These are phyloP conservation scores for Enteromius viviparus DNA, from an alignment of 2,797 vertebrate species.

Conservation along the genomic window DNA sequence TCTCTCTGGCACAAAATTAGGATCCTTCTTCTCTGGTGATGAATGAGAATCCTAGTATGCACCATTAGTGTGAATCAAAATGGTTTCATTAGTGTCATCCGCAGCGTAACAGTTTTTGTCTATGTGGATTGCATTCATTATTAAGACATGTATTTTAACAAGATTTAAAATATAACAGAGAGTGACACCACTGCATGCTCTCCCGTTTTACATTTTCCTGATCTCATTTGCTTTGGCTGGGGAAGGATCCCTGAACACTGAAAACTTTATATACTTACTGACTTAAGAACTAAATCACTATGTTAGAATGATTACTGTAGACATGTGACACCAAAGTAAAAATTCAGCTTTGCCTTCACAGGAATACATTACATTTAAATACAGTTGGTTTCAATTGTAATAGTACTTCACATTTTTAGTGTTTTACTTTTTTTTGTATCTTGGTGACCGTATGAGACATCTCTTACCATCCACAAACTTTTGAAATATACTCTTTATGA, in stretches of 20 bases:
- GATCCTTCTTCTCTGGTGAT: constrained; percentile 28
- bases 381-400: background rate
- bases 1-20: constrained; percentile 11
- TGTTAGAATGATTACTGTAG: background rate
- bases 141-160: constrained; percentile 4
- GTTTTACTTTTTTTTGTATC: background rate
- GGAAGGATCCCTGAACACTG: background rate
- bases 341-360: background rate
- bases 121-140: constrained; percentile 8
- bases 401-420: background rate
- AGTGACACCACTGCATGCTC: background rate
- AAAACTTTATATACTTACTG: background rate
- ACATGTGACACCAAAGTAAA: constrained; percentile 1
- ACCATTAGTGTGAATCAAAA: constrained; percentile 26
- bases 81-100: constrained; percentile 15
- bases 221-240: background rate
- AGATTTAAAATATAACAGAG: background rate
- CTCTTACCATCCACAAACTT: background rate
- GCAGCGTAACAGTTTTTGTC: constrained; percentile 6
- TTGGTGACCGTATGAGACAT: background rate
- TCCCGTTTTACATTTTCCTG: background rate
- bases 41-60: constrained; percentile 32
- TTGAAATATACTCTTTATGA: background rate
- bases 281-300: background rate
- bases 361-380: background rate